phyloP scores from a whole-genome alignment of 2,113 vertebrate species.

The Epinephelus cyanopodus region DNA sequence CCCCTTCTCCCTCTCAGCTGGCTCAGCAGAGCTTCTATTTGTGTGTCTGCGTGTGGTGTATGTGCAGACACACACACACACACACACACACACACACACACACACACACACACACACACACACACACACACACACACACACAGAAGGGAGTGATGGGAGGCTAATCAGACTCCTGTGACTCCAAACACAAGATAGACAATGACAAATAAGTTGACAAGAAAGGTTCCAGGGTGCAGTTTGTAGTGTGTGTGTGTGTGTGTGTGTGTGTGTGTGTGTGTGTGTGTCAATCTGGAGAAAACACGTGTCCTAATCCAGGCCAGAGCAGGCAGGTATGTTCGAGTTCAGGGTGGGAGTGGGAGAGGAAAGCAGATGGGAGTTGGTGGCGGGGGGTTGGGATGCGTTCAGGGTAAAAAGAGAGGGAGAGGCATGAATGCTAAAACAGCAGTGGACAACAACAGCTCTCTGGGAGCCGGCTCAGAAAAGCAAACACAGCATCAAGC shows the following conservation, averaged over 20 bases:
- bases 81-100: slow-evolving; percentile 5
- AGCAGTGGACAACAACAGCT: slow-evolving; percentile 78
- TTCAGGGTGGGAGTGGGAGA: slow-evolving; percentile 25
- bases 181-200: slow-evolving; percentile 14
- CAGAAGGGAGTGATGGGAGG: slow-evolving; percentile 1
- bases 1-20: slow-evolving; percentile 33
- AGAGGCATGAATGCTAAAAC: slow-evolving; percentile 80
- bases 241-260: neutral
- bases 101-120: slow-evolving; percentile 22
- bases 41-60: neutral
- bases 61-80: slow-evolving; percentile 3
- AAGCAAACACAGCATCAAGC: slow-evolving; percentile 85
- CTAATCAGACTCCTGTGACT: slow-evolving; percentile 16
- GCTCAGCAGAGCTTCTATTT: slow-evolving; percentile 26
- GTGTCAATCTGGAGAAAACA: slow-evolving; percentile 16
- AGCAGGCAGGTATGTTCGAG: slow-evolving; percentile 29
- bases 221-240: slow-evolving; percentile 26
- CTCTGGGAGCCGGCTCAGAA: slow-evolving; percentile 80
- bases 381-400: slow-evolving; percentile 5
- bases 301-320: slow-evolving; percentile 13
- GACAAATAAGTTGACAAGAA: slow-evolving; percentile 40
- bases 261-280: neutral
- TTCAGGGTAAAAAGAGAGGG: slow-evolving; percentile 47
- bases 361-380: slow-evolving; percentile 10
- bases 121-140: neutral